Evolutionary conservation across 2,888 invertebrate species (phyloP), one percentile per base, ranked within the genome.

Genomic region (Dastarcus helophoroides): DNA sequence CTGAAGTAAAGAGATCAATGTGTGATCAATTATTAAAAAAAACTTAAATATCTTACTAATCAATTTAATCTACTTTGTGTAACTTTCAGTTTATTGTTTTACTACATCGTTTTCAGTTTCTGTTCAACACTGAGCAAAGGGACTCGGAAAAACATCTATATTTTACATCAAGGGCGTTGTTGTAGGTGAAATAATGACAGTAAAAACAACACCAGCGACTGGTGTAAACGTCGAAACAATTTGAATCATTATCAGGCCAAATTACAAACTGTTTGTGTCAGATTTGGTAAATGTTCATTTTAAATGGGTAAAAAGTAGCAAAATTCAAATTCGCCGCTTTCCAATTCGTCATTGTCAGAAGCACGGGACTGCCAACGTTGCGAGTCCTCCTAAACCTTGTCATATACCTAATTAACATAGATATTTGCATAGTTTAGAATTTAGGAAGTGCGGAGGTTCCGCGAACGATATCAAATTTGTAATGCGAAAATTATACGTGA

Each of bases 381-480:
- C 41, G 37, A 43, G 47, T 49, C 49, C 49, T 49, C 49, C 49
- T 49, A 47, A 47, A 44, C 36, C 51, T 46, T 53, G 53, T 53
- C 46, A 51, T 47, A 43, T 41, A 41, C 40, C 48, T 50, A 53
- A 53, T 53, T 53, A 53, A 51, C 53, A 53, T 53, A 53, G 38
- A 34, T 16, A 53, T 53, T 50, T 52, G 53, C 53, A 53, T 53
- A 51, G 50, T 48, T 47, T 41, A 26, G 33, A 33, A 29, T 33
- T 29, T 29, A 29, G 33, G 26, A 33, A 33, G 29, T 22, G 29
- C 17, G 10, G 26, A 29, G 25, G n/a, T n/a, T 33, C 30, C 19
- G 19, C 19, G n/a, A 17, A 17, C n/a, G 19, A 17, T 6, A 26
- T 30, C 24, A 17, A 33, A 29, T 33, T 33, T 19, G 33, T 22